Base-by-base conservation (phyloP, 2,113 vertebrate species). In the Lophotis ruficrista region DNA sequence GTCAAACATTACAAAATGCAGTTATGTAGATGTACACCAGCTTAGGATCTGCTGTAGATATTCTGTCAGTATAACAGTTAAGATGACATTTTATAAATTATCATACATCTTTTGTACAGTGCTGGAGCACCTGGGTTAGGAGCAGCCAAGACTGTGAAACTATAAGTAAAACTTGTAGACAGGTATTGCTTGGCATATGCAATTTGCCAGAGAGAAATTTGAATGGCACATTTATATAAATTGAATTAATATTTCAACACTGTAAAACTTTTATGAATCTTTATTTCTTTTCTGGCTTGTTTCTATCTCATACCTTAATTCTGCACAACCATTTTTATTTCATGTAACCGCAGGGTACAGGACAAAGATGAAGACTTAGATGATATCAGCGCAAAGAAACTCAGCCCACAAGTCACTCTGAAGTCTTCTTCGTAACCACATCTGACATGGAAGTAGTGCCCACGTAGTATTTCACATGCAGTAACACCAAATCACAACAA, bases 181-280 rank as follows among this genome's bases (percentile, higher is more conserved):
- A 83, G 79, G 45, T 70, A 92, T 73, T 91, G 50, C 75, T 88
- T 78, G 82, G 47, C 75, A 87, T 61, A 85, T 82, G 78, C n/a
- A 94, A 90, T 91, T 86, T 95, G 58, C 82, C 79, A 86, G 64
- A 66, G 31, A 90, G 71, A 95, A 93, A 86, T 66, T 16, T 83
- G 82, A 96, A 86, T 48, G 68, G 92, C 83, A 91, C 82, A 54
- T 90, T 96, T 94, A 83, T 95, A 94, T 66, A 92, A 85, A 90
- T 2, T 3, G 71, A 95, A 96, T 93, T 2, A 95, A 96, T 97
- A 95, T 96, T 96, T 95, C 82, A 94, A 73, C 61, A 92, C 56
- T 56, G 25, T 95, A 90, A 96, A 96, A 94, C 33, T 94, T 96
- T 94, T 83, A 96, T 94, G 85, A 97, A 77, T 70, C 19, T 85